Conservation (phyloP, 2,113 vertebrate genomes). For the Heptranchias perlo region DNA sequence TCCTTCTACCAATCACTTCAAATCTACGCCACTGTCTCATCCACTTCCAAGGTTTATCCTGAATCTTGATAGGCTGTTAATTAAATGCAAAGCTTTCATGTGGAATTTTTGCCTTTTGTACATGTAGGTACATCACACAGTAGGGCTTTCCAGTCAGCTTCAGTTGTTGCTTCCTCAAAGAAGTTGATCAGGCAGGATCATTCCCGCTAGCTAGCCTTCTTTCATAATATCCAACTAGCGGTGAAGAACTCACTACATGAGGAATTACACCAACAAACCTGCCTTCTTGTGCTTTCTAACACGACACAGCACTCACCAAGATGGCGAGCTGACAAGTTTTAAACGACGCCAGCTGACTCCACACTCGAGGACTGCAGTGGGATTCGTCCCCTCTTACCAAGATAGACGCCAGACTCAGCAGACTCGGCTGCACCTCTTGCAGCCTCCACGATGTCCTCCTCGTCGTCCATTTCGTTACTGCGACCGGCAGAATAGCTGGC, state of each 20-base stretch:
- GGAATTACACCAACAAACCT: not conserved
- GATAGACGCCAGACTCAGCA: constrained; percentile 75
- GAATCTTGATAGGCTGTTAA: too few species aligned
- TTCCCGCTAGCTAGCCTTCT: not conserved
- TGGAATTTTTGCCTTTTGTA: too few species aligned
- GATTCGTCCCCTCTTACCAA: constrained; percentile 60
- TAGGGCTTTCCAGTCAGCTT: not conserved
- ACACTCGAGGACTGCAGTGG: not conserved
- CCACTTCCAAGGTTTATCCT: too few species aligned
- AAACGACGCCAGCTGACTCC: not conserved
- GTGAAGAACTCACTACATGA: not conserved
- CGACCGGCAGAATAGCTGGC: constrained; percentile 68
- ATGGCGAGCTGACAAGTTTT: not conserved
- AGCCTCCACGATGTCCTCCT: constrained; percentile 75
- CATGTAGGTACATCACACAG: not conserved
- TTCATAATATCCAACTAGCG: not conserved
- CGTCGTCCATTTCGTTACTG: constrained; percentile 66
- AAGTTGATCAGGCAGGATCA: not conserved
- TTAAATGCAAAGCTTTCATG: too few species aligned
- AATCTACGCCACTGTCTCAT: too few species aligned
- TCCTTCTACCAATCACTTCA: too few species aligned
- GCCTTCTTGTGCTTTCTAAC: not conserved
- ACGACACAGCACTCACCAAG: not conserved
- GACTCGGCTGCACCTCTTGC: constrained; percentile 70
- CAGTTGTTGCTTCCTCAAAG: not conserved